phyloP scores from a whole-genome alignment of 2,113 vertebrate genomes.

The Pterocles burchelli region DNA sequence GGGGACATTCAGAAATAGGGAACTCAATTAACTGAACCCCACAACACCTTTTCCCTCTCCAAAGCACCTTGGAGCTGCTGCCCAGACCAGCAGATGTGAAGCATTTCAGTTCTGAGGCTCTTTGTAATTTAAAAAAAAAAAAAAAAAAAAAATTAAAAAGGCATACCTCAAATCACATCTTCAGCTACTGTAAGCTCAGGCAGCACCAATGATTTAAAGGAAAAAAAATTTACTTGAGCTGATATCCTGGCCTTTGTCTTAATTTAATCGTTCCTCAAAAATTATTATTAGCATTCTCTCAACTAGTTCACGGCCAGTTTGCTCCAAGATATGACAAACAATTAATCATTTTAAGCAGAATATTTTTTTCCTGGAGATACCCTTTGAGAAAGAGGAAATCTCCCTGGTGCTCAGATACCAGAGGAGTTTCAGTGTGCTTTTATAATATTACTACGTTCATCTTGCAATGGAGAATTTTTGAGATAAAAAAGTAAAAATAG shows the following conservation, averaged over 20 bases:
- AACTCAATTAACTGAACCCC: background rate
- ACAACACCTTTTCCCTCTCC: background rate
- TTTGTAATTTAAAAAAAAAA: background rate
- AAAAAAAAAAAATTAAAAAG: background rate
- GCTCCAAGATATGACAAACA: background rate
- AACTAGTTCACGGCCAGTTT: background rate
- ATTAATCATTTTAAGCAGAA: background rate
- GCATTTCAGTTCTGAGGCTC: background rate
- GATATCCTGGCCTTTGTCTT: background rate
- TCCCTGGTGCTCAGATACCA: background rate
- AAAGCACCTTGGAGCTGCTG: background rate
- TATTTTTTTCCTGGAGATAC: background rate
- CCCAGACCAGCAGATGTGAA: background rate
- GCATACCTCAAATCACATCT: background rate
- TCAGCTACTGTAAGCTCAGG: background rate
- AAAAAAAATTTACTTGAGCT: background rate
- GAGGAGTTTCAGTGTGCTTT: background rate
- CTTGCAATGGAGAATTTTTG: background rate
- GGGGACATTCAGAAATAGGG: background rate
- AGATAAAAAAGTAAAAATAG: background rate
- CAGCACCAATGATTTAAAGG: background rate
- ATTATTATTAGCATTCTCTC: background rate
- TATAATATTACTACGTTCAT: background rate
- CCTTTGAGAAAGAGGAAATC: background rate
- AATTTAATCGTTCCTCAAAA: background rate